Conservation (phyloP, 1,140 invertebrate genomes). For the Charaxes varanes region DNA sequence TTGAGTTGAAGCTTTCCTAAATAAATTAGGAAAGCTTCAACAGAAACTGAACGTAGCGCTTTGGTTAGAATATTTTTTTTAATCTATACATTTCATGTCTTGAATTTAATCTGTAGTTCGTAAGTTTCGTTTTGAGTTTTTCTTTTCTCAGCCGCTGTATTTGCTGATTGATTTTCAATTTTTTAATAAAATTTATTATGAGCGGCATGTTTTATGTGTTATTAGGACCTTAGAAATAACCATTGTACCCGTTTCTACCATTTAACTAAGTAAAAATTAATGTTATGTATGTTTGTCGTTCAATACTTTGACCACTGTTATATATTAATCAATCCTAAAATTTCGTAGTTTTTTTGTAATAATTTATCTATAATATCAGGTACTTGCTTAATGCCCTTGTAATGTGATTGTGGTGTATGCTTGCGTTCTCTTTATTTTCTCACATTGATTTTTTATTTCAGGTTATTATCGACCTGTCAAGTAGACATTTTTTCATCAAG, state of each 20-base stretch:
- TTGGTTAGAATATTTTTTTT: too few species aligned
- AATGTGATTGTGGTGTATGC: slow-evolving; percentile 18
- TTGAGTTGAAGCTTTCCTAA: slow-evolving; percentile 3
- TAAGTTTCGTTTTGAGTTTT: slow-evolving; percentile 62
- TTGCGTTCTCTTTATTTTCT: slow-evolving; percentile 27
- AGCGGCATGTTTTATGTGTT: slow-evolving; percentile 27
- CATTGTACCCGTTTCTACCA: slow-evolving; percentile 4
- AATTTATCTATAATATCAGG: slow-evolving; percentile 20
- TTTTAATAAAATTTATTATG: slow-evolving; percentile 30
- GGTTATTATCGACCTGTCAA: slow-evolving; percentile 73
- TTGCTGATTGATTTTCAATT: slow-evolving; percentile 53
- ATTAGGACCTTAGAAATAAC: slow-evolving; percentile 12
- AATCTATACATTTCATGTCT: slow-evolving; percentile 13
- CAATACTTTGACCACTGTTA: slow-evolving; percentile 6
- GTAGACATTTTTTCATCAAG: slow-evolving; percentile 67
- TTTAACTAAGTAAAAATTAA: slow-evolving; percentile 9
- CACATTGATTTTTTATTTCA: slow-evolving; percentile 73
- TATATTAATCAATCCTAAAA: slow-evolving; percentile 7
- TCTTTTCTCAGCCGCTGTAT: slow-evolving; percentile 52
- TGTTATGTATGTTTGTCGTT: slow-evolving; percentile 8
- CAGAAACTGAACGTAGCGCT: too few species aligned
- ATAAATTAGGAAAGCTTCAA: too few species aligned
- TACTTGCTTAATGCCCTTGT: slow-evolving; percentile 20
- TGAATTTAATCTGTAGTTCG: slow-evolving; percentile 22
- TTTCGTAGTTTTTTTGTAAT: slow-evolving; percentile 16